These are phyloP conservation scores for Thamnophis sirtalis DNA, from an alignment of 2,113 vertebrate genomes.

Conservation along the genomic window DNA sequence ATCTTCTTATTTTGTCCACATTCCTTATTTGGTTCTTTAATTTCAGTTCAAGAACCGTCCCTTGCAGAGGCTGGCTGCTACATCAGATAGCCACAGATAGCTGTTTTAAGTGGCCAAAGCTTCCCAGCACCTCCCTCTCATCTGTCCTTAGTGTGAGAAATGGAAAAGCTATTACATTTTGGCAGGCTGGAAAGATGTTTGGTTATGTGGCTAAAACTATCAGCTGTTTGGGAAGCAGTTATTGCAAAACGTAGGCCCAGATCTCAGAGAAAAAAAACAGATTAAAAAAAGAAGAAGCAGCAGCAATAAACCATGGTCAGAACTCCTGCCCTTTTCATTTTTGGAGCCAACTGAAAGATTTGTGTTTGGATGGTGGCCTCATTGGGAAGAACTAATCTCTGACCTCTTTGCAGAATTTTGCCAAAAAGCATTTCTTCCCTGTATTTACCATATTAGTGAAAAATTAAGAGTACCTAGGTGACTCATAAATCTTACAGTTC, in stretches of 20 bases:
- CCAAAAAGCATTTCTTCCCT: neutral
- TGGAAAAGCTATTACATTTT: slow-evolving; percentile 20
- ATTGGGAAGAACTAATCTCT: neutral
- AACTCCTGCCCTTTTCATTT: neutral
- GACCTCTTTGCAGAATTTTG: neutral
- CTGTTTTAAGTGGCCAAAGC: neutral
- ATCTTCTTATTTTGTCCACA: neutral
- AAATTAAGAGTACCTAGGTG: neutral
- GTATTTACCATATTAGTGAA: neutral
- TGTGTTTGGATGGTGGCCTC: neutral
- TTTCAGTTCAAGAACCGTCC: neutral
- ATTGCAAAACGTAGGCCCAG: neutral
- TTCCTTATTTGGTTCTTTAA: neutral
- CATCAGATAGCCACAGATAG: neutral
- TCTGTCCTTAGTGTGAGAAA: slow-evolving; percentile 4
- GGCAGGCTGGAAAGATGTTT: neutral
- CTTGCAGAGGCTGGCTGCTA: neutral
- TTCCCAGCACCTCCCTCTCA: neutral
- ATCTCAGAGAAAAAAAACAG: slow-evolving; percentile 10
- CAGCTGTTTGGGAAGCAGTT: slow-evolving; percentile 3
- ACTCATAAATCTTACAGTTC: neutral
- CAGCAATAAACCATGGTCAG: neutral
- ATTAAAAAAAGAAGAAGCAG: neutral
- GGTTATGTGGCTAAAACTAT: slow-evolving; percentile 11
- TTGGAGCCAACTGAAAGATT: neutral